Conservation (phyloP, 2,113 vertebrate species). For the Aphyosemion australe region DNA sequence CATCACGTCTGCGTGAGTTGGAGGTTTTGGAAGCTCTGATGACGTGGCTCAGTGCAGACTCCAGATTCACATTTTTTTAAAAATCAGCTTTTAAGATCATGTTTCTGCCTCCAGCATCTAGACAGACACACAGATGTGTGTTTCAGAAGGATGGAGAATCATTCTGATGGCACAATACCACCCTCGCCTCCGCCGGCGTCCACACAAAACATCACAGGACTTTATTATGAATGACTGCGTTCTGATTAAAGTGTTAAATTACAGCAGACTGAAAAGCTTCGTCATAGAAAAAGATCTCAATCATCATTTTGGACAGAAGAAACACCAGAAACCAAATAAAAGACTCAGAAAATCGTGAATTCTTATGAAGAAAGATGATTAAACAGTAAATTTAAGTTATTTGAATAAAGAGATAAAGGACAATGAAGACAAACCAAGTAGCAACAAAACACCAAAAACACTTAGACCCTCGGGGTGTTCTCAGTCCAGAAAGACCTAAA, state of each 20-base stretch:
- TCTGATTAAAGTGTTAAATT: too few relatives aligned
- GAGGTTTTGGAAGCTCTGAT: too few relatives aligned
- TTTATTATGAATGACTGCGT: too few relatives aligned
- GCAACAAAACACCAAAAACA: background rate
- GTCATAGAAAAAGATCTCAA: background rate
- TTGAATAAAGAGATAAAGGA: background rate
- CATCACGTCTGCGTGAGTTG: slow-evolving; percentile 87
- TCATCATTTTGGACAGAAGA: background rate
- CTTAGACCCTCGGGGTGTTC: too few relatives aligned
- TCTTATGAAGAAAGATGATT: background rate
- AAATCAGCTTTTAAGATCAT: too few relatives aligned
- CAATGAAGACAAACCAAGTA: background rate
- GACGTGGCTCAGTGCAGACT: too few relatives aligned
- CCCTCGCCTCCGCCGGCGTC: too few relatives aligned
- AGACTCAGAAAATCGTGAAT: background rate
- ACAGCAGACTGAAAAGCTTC: background rate
- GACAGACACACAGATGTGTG: background rate
- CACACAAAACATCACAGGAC: too few relatives aligned
- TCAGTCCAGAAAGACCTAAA: too few relatives aligned
- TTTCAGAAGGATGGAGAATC: background rate
- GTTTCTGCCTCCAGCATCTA: too few relatives aligned
- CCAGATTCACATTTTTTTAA: too few relatives aligned
- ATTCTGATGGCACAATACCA: too few relatives aligned
- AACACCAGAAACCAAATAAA: background rate
- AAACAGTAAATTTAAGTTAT: background rate